Evolutionary conservation across 2,113 vertebrate genomes (phyloP), one percentile per base, ranked within the genome.

Genomic region (Gadus macrocephalus): DNA sequence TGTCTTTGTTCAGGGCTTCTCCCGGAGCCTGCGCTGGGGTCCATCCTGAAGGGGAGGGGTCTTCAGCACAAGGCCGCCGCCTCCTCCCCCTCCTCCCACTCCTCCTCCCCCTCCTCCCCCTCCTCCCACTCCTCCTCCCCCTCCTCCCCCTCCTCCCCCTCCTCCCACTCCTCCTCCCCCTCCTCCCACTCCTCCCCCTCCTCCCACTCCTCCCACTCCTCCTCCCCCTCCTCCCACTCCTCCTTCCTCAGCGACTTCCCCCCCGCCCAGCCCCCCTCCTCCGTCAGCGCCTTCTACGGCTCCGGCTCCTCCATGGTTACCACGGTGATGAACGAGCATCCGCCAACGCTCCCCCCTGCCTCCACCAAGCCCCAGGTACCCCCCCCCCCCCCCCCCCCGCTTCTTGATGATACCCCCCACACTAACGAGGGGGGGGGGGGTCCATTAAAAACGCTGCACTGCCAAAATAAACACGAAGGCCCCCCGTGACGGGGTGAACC

Each of bases 291-390:
- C 11, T 71, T 75, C 73, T 83, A 84, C 69, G 85, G 83, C 82
- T 86, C 86, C 0, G 86, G 82, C 67, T 91, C 88, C 71, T 89
- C 88, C 2, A 74, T 89, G 64, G 93, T 95, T 81, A 85, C 89
- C 68, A 90, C 87, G 17, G 91, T 84, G 80, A 94, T 88, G 73
- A 93, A 90, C 0, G 93, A 96, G 81, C 94, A 95, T 82, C 92
- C 93, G 80, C 91, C 93, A 71, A 90, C 92, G 53, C 84, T 92
- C 78, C 90, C 93, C 17, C 90, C 92, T 56, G 91, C 93, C n/a
- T 93, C 95, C 66, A 91, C 92, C 75, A 90, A 89, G 81, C 87
- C 93, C 64, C 93, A 94, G 95, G 94, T 95, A 94, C 9, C 42
- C 1, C 9, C 42, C 42, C 2, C 42, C 38, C 38, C 38, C 38